Evolutionary conservation across 2,113 vertebrate species (phyloP).

Genomic region (Mohoua ochrocephala): DNA sequence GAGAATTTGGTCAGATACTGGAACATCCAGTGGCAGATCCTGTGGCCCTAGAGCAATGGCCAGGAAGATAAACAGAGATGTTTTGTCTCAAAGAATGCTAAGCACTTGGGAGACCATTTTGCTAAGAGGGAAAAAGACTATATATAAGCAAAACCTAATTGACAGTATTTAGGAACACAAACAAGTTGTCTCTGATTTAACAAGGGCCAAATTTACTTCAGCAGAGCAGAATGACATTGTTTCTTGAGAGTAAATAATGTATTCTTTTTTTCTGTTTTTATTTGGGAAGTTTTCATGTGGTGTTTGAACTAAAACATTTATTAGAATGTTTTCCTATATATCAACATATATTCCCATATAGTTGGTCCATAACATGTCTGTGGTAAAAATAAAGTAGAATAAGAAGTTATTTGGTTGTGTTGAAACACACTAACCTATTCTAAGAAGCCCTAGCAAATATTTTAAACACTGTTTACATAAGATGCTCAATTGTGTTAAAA

Average conservation of each 20-base stretch:
- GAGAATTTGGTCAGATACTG: background rate
- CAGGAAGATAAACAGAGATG: background rate
- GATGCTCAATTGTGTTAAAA: background rate
- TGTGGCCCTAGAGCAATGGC: background rate
- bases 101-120: background rate
- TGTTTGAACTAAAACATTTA: background rate
- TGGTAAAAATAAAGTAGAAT: background rate
- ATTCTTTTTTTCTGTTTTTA: background rate
- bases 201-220: background rate
- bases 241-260: background rate
- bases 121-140: background rate
- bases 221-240: background rate
- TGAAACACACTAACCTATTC: background rate
- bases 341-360: background rate
- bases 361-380: background rate
- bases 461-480: constrained; percentile 26
- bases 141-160: background rate
- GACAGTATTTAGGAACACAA: background rate
- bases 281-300: background rate
- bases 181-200: background rate
- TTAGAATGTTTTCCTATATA: background rate
- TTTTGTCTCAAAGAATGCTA: background rate
- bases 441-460: background rate
- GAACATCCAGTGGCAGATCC: background rate
- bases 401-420: background rate